A percentile compares a stretch with the other conserved stretches of the same genome.
Evolutionary conservation across 2,888 invertebrate genomes (phyloP).

Genomic region (Cordilura impudica): DNA sequence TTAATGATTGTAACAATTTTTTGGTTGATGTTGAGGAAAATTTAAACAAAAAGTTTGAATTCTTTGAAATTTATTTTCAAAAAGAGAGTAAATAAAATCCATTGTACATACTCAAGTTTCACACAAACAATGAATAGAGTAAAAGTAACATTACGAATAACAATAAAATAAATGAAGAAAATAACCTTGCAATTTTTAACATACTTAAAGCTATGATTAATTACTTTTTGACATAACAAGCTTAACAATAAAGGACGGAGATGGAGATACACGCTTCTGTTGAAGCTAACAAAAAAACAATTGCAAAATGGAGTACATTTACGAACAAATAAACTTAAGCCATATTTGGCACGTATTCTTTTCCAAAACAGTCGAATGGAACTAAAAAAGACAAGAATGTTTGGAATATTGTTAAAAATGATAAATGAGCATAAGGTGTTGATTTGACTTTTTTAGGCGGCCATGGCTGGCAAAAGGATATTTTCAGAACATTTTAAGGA

Average conservation of each 20-base stretch:
- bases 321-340: slow-evolving; percentile 29
- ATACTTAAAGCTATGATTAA: slow-evolving; percentile 62
- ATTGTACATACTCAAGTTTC: slow-evolving; percentile 30
- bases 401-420: slow-evolving; percentile 34
- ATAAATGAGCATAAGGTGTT: slow-evolving; percentile 62
- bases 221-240: slow-evolving; percentile 61
- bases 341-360: slow-evolving; percentile 51
- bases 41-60: slow-evolving; percentile 6
- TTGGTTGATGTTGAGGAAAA: slow-evolving; percentile 23
- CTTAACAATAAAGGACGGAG: slow-evolving; percentile 31
- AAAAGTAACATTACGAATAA: slow-evolving; percentile 56
- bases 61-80: slow-evolving; percentile 19
- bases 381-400: slow-evolving; percentile 4
- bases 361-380: neutral
- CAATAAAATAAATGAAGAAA: slow-evolving; percentile 45
- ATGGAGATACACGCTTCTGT: slow-evolving; percentile 17
- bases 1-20: neutral
- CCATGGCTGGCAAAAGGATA: slow-evolving; percentile 39
- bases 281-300: neutral
- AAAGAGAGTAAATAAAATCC: slow-evolving; percentile 31
- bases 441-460: slow-evolving; percentile 51
- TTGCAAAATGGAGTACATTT: slow-evolving; percentile 39
- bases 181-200: slow-evolving; percentile 61
- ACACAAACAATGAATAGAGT: slow-evolving; percentile 33
- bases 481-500: slow-evolving; percentile 15